Conservation (phyloP, 1,140 invertebrate species). For the Amphibalanus amphitrite region DNA sequence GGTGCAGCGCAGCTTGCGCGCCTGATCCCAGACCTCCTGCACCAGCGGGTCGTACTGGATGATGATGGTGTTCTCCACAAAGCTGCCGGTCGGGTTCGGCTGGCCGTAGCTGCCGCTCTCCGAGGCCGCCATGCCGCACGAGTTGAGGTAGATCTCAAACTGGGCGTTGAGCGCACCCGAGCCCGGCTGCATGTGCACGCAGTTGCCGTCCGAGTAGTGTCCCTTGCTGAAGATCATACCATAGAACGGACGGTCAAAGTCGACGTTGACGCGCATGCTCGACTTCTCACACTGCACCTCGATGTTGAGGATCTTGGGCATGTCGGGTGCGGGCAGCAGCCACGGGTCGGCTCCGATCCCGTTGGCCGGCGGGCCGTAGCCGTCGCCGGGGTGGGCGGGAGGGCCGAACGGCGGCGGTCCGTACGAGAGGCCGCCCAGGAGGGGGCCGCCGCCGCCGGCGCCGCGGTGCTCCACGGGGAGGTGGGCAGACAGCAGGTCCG, state of each 20-base stretch:
- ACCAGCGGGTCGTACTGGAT: conserved; percentile 89
- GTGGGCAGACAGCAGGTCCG: too few relatives aligned
- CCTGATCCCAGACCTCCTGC: conserved; percentile 53
- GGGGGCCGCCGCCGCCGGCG: too few relatives aligned
- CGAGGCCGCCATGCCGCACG: conserved; percentile 20
- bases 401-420: too few relatives aligned
- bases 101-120: conserved; percentile 33
- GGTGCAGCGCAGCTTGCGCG: conserved; percentile 68
- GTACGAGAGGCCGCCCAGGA: too few relatives aligned
- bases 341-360: conserved; percentile 48
- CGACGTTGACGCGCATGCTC: conserved; percentile 83
- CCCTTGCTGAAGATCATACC: conserved; percentile 86
- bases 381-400: neutral
- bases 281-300: conserved; percentile 84
- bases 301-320: conserved; percentile 74
- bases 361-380: neutral
- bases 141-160: conserved; percentile 21
- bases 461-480: too few relatives aligned
- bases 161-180: conserved; percentile 74
- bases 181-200: conserved; percentile 74
- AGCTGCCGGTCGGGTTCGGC: conserved; percentile 70
- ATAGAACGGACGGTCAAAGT: conserved; percentile 86
- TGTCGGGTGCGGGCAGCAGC: conserved; percentile 65
- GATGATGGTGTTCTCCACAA: conserved; percentile 87
- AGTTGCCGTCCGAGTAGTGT: conserved; percentile 32